A percentile compares a stretch with the other conserved stretches of the same genome.
These are phyloP conservation scores for Aphidoletes aphidimyza DNA, from an alignment of 2,888 invertebrate species.

Conservation along the genomic window DNA sequence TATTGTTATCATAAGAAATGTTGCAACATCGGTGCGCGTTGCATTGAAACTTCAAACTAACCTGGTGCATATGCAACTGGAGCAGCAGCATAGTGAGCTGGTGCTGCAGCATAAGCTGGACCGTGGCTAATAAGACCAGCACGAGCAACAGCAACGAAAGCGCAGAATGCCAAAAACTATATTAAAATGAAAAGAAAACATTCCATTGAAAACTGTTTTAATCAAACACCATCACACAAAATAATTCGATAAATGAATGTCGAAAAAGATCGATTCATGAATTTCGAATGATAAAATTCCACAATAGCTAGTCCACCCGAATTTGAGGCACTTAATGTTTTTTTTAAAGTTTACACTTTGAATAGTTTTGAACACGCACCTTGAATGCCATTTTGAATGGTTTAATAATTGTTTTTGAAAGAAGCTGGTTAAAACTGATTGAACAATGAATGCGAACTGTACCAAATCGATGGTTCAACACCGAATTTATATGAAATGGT, in stretches of 20 bases:
- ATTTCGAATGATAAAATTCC: no score
- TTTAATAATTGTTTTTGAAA: background rate
- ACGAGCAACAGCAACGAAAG: slow-evolving; percentile 60
- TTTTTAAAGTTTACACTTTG: no score
- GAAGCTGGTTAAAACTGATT: background rate
- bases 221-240: no score
- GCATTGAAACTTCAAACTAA: background rate
- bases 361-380: slow-evolving; percentile 58
- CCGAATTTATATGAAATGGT: slow-evolving; percentile 51
- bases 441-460: slow-evolving; percentile 26
- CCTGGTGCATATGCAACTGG: slow-evolving; percentile 57
- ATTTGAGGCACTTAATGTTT: no score
- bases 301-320: no score
- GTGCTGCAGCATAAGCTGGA: slow-evolving; percentile 57
- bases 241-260: no score
- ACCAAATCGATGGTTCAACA: background rate
- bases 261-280: no score
- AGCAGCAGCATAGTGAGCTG: slow-evolving; percentile 57
- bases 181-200: background rate
- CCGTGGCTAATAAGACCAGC: slow-evolving; percentile 59
- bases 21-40: no score
- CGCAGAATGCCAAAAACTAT: slow-evolving; percentile 60
- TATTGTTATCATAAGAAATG: background rate
- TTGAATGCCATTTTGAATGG: slow-evolving; percentile 59
- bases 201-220: background rate